A percentile compares a stretch with the other conserved stretches of the same genome.
phyloP scores from a whole-genome alignment of 2,888 invertebrate genomes.

The Nomada ruficornis region DNA sequence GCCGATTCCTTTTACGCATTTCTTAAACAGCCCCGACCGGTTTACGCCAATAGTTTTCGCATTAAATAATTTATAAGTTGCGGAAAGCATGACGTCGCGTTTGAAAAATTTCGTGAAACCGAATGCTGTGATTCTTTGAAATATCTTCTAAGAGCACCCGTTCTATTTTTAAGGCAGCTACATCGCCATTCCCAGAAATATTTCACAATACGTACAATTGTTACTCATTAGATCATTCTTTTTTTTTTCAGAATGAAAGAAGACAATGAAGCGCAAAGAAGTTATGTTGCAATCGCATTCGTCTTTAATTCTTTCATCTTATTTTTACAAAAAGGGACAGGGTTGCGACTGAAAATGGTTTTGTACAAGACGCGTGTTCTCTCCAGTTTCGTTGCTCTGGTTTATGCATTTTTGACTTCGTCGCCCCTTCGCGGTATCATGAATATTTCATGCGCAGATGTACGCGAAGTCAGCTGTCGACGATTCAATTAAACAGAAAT shows the following conservation, averaged over 20 bases:
- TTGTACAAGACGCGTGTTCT: not conserved
- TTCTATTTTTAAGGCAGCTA: too few species aligned
- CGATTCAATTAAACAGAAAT: conserved; percentile 52
- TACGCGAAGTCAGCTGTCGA: conserved; percentile 27
- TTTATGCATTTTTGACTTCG: conserved; percentile 30
- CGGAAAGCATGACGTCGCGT: not conserved
- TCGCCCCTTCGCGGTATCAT: not conserved
- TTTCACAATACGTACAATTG: too few species aligned
- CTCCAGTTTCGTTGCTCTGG: not conserved
- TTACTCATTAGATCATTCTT: too few species aligned
- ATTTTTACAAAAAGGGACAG: not conserved
- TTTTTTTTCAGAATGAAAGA: not conserved
- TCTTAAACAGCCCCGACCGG: conserved; percentile 14
- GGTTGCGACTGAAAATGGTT: not conserved
- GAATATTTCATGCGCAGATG: conserved; percentile 45
- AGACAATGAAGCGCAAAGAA: not conserved
- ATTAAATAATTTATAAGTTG: conserved; percentile 37
- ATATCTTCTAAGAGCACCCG: too few species aligned
- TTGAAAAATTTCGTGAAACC: conserved; percentile 1
- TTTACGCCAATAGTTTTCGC: conserved; percentile 35
- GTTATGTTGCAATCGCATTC: not conserved
- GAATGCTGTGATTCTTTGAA: conserved; percentile 35
- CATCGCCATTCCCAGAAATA: too few species aligned
- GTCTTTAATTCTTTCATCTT: not conserved
- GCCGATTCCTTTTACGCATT: not conserved